Evolutionary conservation across 2,888 invertebrate genomes (phyloP).

Genomic region (Arrhopalites spinosus): DNA sequence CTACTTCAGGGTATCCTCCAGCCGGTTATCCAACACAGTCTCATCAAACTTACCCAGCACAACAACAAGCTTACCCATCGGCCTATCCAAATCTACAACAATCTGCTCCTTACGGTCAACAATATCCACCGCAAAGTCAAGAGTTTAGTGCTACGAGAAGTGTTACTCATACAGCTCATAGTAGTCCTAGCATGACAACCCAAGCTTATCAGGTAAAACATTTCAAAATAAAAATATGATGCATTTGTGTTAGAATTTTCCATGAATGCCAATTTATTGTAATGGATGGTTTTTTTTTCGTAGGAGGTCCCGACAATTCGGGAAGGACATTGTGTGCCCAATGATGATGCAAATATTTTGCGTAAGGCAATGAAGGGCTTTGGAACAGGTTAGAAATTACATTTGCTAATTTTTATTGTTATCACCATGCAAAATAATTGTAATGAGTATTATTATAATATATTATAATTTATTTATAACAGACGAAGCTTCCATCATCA

Average conservation of each 20-base stretch:
- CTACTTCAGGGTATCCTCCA: not conserved
- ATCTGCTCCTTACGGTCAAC: not conserved
- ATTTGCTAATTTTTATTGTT: no score
- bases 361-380: slow-evolving; percentile 89
- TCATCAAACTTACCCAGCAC: not conserved
- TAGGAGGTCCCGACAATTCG: slow-evolving; percentile 48
- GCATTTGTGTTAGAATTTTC: no score
- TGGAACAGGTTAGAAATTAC: no score
- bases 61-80: not conserved
- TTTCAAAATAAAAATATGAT: not conserved
- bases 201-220: slow-evolving; percentile 3
- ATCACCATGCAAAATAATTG: no score
- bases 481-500: slow-evolving; percentile 86
- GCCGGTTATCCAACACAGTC: not conserved
- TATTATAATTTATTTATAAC: no score
- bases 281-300: not conserved
- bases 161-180: not conserved
- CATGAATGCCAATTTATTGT: no score
- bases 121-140: not conserved
- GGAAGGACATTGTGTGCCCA: slow-evolving; percentile 71
- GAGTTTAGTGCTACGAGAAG: no score
- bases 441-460: no score
- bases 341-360: slow-evolving; percentile 77
- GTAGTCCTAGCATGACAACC: not conserved
- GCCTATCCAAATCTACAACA: not conserved